Conservation (phyloP, 1,140 invertebrate species). For the Lucilia sericata region DNA sequence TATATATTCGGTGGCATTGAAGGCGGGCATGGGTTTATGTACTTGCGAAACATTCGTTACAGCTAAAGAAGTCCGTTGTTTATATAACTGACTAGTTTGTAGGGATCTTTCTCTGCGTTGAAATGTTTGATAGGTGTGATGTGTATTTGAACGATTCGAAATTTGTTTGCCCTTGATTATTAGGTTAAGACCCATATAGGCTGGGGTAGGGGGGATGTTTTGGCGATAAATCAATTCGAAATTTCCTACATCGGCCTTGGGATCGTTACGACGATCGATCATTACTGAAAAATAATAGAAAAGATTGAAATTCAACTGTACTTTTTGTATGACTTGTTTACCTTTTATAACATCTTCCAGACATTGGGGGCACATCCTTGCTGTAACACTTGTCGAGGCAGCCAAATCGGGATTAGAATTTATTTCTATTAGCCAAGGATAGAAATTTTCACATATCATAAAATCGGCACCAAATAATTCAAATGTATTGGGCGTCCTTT, state of each 20-base stretch:
- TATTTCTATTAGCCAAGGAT: constrained; percentile 94
- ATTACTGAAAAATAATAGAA: constrained; percentile 77
- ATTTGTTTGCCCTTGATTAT: constrained; percentile 66
- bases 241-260: constrained; percentile 84
- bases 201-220: constrained; percentile 79
- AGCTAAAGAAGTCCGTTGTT: constrained; percentile 57
- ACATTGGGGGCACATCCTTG: constrained; percentile 85
- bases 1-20: constrained; percentile 65
- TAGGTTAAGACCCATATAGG: constrained; percentile 78
- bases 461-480: constrained; percentile 96
- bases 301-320: neutral
- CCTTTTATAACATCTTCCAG: constrained; percentile 94
- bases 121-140: constrained; percentile 53
- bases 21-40: constrained; percentile 63
- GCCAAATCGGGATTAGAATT: constrained; percentile 94
- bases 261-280: constrained; percentile 82
- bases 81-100: constrained; percentile 58
- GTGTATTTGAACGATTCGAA: constrained; percentile 54
- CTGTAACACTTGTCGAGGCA: constrained; percentile 88
- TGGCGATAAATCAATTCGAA: constrained; percentile 88
- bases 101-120: constrained; percentile 58
- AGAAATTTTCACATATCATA: constrained; percentile 89
- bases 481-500: constrained; percentile 88
- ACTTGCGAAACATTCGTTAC: constrained; percentile 55
- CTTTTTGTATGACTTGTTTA: constrained; percentile 66